Conservation (phyloP, 2,113 vertebrate species). For the Leptocoma aspasia region DNA sequence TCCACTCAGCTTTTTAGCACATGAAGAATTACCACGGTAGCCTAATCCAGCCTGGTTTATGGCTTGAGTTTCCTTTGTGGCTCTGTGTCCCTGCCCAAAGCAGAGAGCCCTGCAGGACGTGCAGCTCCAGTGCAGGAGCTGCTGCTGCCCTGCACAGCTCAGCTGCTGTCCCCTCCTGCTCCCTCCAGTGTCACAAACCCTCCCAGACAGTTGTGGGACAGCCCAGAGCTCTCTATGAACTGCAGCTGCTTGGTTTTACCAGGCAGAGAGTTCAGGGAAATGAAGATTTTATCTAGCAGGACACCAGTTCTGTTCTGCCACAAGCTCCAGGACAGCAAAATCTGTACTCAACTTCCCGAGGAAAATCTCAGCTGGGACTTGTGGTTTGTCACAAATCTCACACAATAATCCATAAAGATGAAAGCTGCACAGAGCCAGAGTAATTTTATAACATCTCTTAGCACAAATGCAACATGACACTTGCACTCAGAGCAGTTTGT, state of each 20-base stretch:
- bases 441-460: neutral
- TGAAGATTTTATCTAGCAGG: neutral
- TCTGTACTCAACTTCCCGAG: neutral
- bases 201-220: neutral
- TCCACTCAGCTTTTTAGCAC: neutral
- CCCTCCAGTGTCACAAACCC: neutral
- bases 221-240: neutral
- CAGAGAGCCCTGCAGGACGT: neutral
- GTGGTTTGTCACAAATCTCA: neutral
- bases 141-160: neutral
- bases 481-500: neutral
- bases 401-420: neutral
- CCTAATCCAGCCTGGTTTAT: neutral
- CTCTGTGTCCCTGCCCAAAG: neutral
- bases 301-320: neutral
- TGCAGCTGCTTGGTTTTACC: neutral
- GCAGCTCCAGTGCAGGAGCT: neutral
- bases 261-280: neutral
- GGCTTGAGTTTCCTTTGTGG: neutral
- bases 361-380: neutral
- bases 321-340: neutral
- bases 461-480: neutral
- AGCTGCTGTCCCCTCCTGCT: neutral
- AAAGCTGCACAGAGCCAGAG: neutral
- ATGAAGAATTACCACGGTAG: fast-evolving